Evolutionary conservation across 2,113 vertebrate species (phyloP).

Genomic region (Coreoperca whiteheadi): DNA sequence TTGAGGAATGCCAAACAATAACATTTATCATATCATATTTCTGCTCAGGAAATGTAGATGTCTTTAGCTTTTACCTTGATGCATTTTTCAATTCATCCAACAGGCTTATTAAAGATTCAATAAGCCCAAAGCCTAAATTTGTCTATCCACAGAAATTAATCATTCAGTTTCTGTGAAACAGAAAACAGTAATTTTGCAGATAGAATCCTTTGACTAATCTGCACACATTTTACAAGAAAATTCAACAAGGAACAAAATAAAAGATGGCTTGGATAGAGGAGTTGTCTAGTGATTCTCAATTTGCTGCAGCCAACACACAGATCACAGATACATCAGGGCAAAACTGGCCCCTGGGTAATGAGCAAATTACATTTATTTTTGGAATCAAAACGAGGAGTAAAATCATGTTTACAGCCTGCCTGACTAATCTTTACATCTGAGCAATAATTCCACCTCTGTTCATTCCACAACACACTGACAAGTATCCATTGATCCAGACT

Average conservation of each 20-base stretch:
- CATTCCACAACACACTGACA: not conserved
- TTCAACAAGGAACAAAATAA: not conserved
- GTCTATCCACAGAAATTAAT: not conserved
- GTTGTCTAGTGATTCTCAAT: not conserved
- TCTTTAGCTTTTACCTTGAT: slow-evolving; percentile 18
- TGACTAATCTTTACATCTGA: slow-evolving; percentile 35
- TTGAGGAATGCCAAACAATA: not conserved
- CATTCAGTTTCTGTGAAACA: slow-evolving; percentile 13
- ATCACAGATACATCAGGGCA: slow-evolving; percentile 26
- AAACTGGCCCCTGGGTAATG: slow-evolving; percentile 3
- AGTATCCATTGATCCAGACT: slow-evolving; percentile 16
- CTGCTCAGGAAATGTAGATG: not conserved
- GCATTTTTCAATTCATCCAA: slow-evolving; percentile 8
- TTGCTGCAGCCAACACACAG: not conserved
- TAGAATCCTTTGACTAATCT: not conserved
- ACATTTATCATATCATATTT: not conserved
- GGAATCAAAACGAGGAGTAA: slow-evolving; percentile 22
- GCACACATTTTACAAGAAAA: not conserved
- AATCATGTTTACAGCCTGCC: slow-evolving; percentile 24
- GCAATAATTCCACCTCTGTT: slow-evolving; percentile 4
- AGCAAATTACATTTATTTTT: slow-evolving; percentile 34
- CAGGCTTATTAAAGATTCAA: slow-evolving; percentile 33
- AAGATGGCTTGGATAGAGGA: not conserved
- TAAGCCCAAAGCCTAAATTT: slow-evolving; percentile 18
- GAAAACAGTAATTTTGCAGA: not conserved